Base-by-base conservation (phyloP, 2,888 invertebrate species). In the Coenonympha arcania region DNA sequence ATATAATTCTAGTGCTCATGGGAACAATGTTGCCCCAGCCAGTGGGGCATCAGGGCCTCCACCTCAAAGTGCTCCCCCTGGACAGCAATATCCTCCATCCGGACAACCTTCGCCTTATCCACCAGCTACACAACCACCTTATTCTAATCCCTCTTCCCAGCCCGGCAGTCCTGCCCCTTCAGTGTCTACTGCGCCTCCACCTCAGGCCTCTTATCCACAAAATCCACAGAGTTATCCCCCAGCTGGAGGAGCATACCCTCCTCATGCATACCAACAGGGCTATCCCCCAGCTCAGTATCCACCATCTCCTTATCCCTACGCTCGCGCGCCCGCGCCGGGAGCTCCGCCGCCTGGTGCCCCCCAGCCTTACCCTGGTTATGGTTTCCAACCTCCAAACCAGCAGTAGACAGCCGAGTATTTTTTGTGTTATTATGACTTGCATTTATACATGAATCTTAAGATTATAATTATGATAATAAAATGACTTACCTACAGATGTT, bases 331-430 rank as follows among this genome's bases (percentile, higher is more conserved):
- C 0, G 89, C 90, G 1, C 89, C 89, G 2, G 89, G 90, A 1
- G 90, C 89, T 4, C 92, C 91, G 2, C 92, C 92, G 55, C 91
- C 91, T 3, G 91, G 90, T 16, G 92, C 90, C 5, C 89, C 93
- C 4, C 91, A 93, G 58, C 91, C 91, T 52, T 94, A 94, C 69
- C 90, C 89, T 5, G 91, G 93, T 30, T 94, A 93, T 70, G 90
- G 92, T 43, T 93, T 93, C 69, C 93, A 94, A 65, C 94, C 94
- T 54, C 92, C 93, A 42, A 88, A 90, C 22, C 91, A 92, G 72
- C 91, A 89, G 64, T 81, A 71, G 20, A n/a, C 15, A 39, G 15
- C 4, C 8, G 3, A 13, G 3, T 15, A 22, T 24, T 24, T n/a
- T 20, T 5, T n/a, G 20, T 6, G n/a, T 6, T 9, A 4, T 19